Percentiles rank a stretch among this genome's conserved stretches.
Evolutionary conservation across 2,888 invertebrate species (phyloP).

Genomic region (Oscheius sp.): DNA sequence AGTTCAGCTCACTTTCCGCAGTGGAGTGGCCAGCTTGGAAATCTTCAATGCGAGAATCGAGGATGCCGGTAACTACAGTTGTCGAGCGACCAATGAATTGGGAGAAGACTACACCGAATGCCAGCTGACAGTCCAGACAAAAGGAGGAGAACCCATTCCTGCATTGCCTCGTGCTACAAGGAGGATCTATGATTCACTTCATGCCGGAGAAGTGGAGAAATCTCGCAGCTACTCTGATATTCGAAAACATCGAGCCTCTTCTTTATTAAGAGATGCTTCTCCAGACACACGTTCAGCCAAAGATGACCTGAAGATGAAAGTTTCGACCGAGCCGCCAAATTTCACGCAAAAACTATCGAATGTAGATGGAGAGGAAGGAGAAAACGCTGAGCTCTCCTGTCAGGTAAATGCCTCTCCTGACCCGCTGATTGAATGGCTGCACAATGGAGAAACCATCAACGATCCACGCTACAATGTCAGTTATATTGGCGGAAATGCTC

Average conservation of each 20-base stretch:
- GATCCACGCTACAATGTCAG: conserved; percentile 36
- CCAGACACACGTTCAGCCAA: conserved; percentile 47
- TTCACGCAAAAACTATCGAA: conserved; percentile 52
- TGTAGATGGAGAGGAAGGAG: conserved; percentile 48
- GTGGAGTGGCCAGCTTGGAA: conserved; percentile 96
- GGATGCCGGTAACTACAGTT: conserved; percentile 95
- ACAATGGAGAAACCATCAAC: conserved; percentile 58
- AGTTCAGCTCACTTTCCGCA: conserved; percentile 78
- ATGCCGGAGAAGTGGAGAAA: conserved; percentile 30
- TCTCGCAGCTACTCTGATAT: conserved; percentile 49
- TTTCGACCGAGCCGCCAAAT: conserved; percentile 50
- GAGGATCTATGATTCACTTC: conserved; percentile 30
- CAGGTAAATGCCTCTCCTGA: conserved; percentile 67
- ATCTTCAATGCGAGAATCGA: conserved; percentile 90
- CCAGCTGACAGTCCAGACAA: conserved; percentile 91
- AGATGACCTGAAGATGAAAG: conserved; percentile 47
- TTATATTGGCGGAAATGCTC: conserved; percentile 41
- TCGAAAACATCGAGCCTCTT: conserved; percentile 41
- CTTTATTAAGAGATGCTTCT: conserved; percentile 37
- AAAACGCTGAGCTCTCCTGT: conserved; percentile 52
- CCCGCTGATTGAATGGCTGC: conserved; percentile 70
- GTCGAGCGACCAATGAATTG: conserved; percentile 89
- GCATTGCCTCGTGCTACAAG: conserved; percentile 23
- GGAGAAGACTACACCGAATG: conserved; percentile 94
- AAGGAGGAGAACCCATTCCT: conserved; percentile 58